Base-by-base conservation (phyloP, 2,888 invertebrate genomes). In the Psylliodes chrysocephalus region DNA sequence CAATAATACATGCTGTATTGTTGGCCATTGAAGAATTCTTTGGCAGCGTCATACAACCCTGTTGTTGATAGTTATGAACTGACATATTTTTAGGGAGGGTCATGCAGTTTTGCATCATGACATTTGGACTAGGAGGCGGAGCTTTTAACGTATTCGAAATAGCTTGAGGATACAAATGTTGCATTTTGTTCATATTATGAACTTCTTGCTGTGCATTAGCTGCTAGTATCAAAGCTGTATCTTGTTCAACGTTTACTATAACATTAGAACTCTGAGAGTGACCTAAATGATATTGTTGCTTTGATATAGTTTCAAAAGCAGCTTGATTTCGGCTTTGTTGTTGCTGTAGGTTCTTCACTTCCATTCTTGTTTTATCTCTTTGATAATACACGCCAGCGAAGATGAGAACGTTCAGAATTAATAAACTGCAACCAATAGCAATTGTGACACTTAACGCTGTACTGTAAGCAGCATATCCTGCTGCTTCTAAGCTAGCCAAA, bases 341-440 rank as follows among this genome's bases (percentile, higher is more conserved):
- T 77, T 92, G 91, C 78, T 93, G 92, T 63, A 89, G 80, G 47
- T 86, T 87, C 81, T 93, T 93, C 46, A 92, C 92, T 81, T 93
- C 93, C 75, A 91, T 85, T 70, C 91, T 85, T 51, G 91, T 90
- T 82, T 92, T 91, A 76, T 90, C 90, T 55, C 90, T 81, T 79
- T 94, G 93, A 79, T 93, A 93, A 81, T 93, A 94, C 6, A 94
- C 91, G 1, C 92, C 92, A 53, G 92, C 93, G 78, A 93, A 93
- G 75, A 94, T 92, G 40, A 94, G 84, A 53, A 93, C 90, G 82
- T 94, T 94, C 25, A 94, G 84, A 71, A 93, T 91, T 53, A 94
- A 85, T 56, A 94, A 83, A 0, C 92, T 91, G 78, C 93, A 92
- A 6, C 93, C 93, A 52, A 93, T 91, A 10, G 92, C 92, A 66